Base-by-base conservation (phyloP, 2,113 vertebrate genomes). In the Phycodurus eques region DNA sequence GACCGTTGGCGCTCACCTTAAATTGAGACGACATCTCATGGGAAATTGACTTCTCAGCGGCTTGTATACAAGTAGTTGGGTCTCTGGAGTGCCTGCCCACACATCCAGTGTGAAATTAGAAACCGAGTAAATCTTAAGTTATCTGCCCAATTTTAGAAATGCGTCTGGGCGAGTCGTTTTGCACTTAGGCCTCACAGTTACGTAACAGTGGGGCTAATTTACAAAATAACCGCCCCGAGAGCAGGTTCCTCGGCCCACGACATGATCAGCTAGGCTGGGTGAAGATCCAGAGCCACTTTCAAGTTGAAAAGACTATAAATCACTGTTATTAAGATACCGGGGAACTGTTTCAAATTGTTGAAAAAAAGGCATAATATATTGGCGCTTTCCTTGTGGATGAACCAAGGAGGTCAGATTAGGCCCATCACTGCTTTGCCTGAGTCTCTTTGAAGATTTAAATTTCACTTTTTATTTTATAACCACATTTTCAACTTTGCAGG, bases 381-480 rank as follows among this genome's bases (percentile, higher is more conserved):
- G 54, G 9, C 35, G 6, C 10, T n/a, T 59, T 59, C 39, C 61
- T n/a, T 39, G 71, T 65, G 73, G 67, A 31, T 68, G 73, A 76
- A n/a, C 57, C 57, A 60, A 31, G 11, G 60, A 13, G 72, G 71
- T 74, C 65, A 71, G 60, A 76, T 69, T 15, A 67, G 46, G 49
- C 63, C 72, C 71, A 57, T 19, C 46, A 31, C 71, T 80, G 54
- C 33, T 49, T 47, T 35, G 35, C 22, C 35, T 8, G 31, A 35
- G 67, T 70, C 35, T 69, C 49, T 46, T n/a, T 31, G 42, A 78
- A 67, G 67, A 61, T 64, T 39, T 53, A 6, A 35, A 53, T 46
- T 27, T 44, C 5, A 66, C 11, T 66, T 66, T 47, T 60, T 60
- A 17, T 35, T 60, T 60, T 33, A 60, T 60, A 60, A 60, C 57